phyloP scores from a whole-genome alignment of 2,113 vertebrate species.

The Hepsetus odoe region DNA sequence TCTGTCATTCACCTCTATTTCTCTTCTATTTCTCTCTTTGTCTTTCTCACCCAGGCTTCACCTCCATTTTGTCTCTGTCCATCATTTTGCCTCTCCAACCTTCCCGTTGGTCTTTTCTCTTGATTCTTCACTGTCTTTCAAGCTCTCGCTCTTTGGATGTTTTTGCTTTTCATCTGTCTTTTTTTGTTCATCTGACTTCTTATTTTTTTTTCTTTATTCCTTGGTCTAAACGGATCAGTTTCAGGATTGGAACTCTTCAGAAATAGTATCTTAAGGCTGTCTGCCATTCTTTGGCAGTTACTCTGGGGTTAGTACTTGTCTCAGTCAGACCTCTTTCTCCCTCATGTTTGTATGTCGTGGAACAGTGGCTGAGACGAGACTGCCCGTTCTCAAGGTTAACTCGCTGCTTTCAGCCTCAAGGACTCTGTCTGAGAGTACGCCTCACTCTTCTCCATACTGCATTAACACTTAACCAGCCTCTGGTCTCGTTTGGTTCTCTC shows the following conservation, averaged over 20 bases:
- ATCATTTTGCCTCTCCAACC: not conserved
- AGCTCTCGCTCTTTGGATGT: not conserved
- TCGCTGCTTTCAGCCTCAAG: slow-evolving; percentile 13
- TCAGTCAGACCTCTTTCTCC: not conserved
- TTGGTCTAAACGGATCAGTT: not conserved
- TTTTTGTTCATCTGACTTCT: not conserved
- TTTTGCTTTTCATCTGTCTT: not conserved
- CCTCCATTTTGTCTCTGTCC: not conserved
- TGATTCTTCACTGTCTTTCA: not conserved
- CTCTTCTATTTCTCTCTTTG: not conserved
- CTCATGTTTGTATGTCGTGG: not conserved
- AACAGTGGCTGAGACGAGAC: slow-evolving; percentile 18
- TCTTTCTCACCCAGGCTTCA: not conserved
- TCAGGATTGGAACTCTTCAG: not conserved
- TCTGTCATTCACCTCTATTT: no score
- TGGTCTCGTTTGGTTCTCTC: not conserved
- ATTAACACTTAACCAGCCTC: not conserved
- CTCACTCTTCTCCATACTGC: not conserved
- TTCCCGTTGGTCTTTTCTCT: not conserved
- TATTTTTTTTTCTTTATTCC: not conserved
- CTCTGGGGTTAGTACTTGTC: not conserved
- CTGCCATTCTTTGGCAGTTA: not conserved
- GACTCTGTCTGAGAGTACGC: slow-evolving; percentile 28
- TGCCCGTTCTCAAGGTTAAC: slow-evolving; percentile 28
- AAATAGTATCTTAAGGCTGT: not conserved